Conservation (phyloP, 1,140 invertebrate species). For the Apis cerana region DNA sequence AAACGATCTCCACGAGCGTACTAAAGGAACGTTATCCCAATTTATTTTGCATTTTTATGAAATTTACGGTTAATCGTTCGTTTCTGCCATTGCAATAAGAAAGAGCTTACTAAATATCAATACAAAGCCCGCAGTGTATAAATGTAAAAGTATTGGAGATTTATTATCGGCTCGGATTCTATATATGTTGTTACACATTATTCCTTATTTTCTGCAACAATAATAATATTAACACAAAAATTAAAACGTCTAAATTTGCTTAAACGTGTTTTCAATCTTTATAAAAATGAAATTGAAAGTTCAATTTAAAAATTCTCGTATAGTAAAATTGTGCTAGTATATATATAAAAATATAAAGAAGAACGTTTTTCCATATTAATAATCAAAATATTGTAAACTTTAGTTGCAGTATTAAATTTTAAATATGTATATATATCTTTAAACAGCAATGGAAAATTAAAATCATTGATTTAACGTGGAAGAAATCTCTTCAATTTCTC, state of each 20-base stretch:
- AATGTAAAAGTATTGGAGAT: constrained; percentile 11
- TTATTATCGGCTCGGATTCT: constrained; percentile 20
- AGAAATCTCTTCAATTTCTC: neutral
- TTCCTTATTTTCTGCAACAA: too few species aligned
- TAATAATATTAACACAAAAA: too few species aligned
- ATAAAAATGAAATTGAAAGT: too few species aligned
- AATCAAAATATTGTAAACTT: too few species aligned
- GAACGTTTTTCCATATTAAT: too few species aligned
- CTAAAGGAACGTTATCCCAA: neutral
- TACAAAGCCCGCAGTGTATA: neutral
- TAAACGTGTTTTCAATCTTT: too few species aligned
- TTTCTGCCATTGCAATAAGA: neutral
- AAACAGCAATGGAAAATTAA: neutral
- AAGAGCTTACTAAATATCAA: neutral
- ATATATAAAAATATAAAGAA: too few species aligned
- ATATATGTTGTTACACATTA: neutral
- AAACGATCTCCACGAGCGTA: neutral
- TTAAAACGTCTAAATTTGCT: too few species aligned
- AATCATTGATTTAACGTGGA: neutral
- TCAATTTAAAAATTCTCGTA: too few species aligned
- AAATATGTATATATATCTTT: too few species aligned
- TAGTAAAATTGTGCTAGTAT: too few species aligned
- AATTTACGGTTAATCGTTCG: neutral
- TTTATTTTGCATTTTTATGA: constrained; percentile 30
- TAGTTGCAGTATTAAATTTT: too few species aligned